Base-by-base conservation (phyloP, 2,888 invertebrate species). In the Anoplius nigerrimus region DNA sequence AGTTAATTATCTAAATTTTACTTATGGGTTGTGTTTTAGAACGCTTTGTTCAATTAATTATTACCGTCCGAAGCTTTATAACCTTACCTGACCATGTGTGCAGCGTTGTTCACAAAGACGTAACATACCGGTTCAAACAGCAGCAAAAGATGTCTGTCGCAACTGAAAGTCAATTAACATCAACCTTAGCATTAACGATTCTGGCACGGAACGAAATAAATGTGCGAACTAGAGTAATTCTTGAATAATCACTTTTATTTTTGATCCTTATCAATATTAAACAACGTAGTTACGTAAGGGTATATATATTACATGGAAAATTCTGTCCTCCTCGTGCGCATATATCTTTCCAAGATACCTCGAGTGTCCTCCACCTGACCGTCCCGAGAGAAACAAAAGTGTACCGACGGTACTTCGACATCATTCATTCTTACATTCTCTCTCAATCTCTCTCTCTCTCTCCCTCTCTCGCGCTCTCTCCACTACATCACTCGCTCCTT, bases 261-360 rank as follows among this genome's bases (percentile, higher is more conserved):
- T 85, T 83, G 71, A 84, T 85, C 79, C 85, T 87, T 87, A 87
- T 86, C 80, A 83, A 86, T 87, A 87, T 86, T 87, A 87, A 87
- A 87, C 87, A 87, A 87, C 86, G 87, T 84, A 87, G 84, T 87
- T 86, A 86, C 82, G 82, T 85, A 86, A 72, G 82, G 84, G 83
- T 86, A 83, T 87, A 86, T 87, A 87, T 86, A 83, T 87, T 86
- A 87, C 85, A 87, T 86, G 86, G 85, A 87, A 86, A 87, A 87
- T 84, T 86, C 79, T 82, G 79, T 84, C 78, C 79, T 81, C 76
- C 79, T 78, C 71, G 80, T 75, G 75, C 80, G 77, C 81, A 75
- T 79, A 80, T 78, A n/a, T 78, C 71, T 75, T 69, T 65, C 74
- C 74, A 74, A 75, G 78, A 80, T 72, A 77, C 60, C 62, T 68